Evolutionary conservation across 1,140 invertebrate genomes (phyloP).

Genomic region (Wiebesia pumilae): DNA sequence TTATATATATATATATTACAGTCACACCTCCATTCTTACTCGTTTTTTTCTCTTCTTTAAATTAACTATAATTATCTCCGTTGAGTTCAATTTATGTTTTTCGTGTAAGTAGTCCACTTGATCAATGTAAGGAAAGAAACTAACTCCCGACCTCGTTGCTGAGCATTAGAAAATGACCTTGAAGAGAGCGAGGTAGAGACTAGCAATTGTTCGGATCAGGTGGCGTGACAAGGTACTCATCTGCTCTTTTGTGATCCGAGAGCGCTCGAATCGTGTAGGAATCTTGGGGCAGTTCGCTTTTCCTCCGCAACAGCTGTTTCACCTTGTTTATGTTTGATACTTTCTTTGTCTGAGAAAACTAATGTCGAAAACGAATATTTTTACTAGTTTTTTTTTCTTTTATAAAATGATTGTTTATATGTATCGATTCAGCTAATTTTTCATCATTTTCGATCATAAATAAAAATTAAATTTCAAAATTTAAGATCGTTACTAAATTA

Average conservation of each 20-base stretch:
- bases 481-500: no score
- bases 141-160: conserved; percentile 71
- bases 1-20: conserved; percentile 51
- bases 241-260: conserved; percentile 92
- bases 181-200: conserved; percentile 74
- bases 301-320: conserved; percentile 92
- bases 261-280: conserved; percentile 91
- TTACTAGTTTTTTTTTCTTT: background rate
- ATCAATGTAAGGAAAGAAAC: conserved; percentile 58
- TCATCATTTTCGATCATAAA: no score
- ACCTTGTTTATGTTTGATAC: conserved; percentile 80
- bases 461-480: no score
- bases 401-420: background rate
- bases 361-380: background rate
- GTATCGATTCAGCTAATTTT: no score
- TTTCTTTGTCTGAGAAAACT: conserved; percentile 67
- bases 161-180: conserved; percentile 70
- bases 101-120: conserved; percentile 45
- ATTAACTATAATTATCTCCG: conserved; percentile 54
- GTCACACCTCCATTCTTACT: conserved; percentile 48
- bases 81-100: conserved; percentile 46
- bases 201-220: conserved; percentile 91
- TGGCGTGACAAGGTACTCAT: conserved; percentile 89
- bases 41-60: conserved; percentile 29
- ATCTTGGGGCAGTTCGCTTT: conserved; percentile 96